Conservation (phyloP, 2,888 invertebrate genomes). For the Sphinx pinastri region DNA sequence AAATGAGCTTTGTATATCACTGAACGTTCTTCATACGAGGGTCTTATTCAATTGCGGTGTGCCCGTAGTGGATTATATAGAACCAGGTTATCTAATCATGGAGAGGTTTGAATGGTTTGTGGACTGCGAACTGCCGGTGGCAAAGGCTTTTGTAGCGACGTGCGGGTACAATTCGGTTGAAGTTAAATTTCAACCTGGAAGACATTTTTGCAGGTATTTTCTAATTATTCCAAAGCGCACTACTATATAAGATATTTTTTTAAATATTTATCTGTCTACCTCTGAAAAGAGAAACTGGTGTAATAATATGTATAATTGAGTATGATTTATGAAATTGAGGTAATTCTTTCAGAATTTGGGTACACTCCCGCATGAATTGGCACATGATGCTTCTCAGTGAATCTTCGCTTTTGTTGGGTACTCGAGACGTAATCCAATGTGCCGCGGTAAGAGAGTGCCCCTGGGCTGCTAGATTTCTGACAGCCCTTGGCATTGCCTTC, state of each 20-base stretch:
- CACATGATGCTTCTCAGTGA: slow-evolving; percentile 64
- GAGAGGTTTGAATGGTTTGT: slow-evolving; percentile 72
- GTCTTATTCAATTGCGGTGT: slow-evolving; percentile 60
- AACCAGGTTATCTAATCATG: slow-evolving; percentile 64
- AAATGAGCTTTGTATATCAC: slow-evolving; percentile 56
- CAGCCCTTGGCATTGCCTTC: slow-evolving; percentile 58
- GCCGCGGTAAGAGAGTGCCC: slow-evolving; percentile 67
- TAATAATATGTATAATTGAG: too few relatives aligned
- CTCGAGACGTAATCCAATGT: slow-evolving; percentile 59
- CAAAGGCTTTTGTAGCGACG: slow-evolving; percentile 59
- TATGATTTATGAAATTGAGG: too few relatives aligned
- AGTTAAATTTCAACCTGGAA: slow-evolving; percentile 61
- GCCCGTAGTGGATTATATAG: slow-evolving; percentile 56
- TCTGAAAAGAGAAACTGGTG: too few relatives aligned
- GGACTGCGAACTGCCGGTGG: slow-evolving; percentile 53
- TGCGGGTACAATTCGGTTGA: slow-evolving; percentile 62
- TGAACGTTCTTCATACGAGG: slow-evolving; percentile 63
- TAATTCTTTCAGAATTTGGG: slow-evolving; percentile 60
- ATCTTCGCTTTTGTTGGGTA: slow-evolving; percentile 59
- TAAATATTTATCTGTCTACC: too few relatives aligned
- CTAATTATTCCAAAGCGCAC: not conserved
- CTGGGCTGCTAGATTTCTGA: slow-evolving; percentile 65
- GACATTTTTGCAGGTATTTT: slow-evolving; percentile 70
- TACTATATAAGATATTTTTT: too few relatives aligned
- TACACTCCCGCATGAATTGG: slow-evolving; percentile 67